Evolutionary conservation across 2,797 vertebrate genomes (phyloP), one percentile per base, ranked within the genome.

Genomic region (Argentina silus): DNA sequence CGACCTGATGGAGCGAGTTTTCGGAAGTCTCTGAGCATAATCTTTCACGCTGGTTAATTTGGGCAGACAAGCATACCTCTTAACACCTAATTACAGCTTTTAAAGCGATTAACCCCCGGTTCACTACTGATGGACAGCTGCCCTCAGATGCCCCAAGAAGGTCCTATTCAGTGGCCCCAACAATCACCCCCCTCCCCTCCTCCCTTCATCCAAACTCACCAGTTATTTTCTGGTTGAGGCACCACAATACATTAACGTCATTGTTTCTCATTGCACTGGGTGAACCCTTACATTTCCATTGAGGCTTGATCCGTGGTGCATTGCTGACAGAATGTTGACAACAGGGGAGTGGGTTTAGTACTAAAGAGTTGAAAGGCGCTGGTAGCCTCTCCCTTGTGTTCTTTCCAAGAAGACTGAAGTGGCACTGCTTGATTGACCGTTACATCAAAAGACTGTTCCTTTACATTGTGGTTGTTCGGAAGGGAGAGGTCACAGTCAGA

Each of bases 71-170:
- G 85, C 87, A 77, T 79, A 82, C 85, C 82, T 89, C 90, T 91
- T 91, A 88, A 90, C 88, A 91, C 88, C 87, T 91, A 90, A 91
- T 90, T 88, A 87, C 87, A 53, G 82, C 79, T 84, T 90, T 90
- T 87, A 92, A 91, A 91, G 86, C 84, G 88, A 92, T 92, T 93
- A 91, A 92, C 85, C 86, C 78, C 71, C 69, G 85, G 80, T 89
- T 89, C 80, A 83, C 85, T 85, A 86, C 71, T 67, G 74, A 89
- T 70, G 82, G 84, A 86, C 89, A 86, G 83, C 77, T 84, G 87
- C 67, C 77, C 86, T 87, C 66, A 81, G 76, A 75, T 83, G 82
- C 56, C 81, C 19, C 67, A 81, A 74, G 42, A 85, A 85, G 85
- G 69, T 15, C 66, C 14, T 70, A 77, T 85, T 83, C 69, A 81